phyloP scores from a whole-genome alignment of 2,113 vertebrate species.

The Saccopteryx leptura region DNA sequence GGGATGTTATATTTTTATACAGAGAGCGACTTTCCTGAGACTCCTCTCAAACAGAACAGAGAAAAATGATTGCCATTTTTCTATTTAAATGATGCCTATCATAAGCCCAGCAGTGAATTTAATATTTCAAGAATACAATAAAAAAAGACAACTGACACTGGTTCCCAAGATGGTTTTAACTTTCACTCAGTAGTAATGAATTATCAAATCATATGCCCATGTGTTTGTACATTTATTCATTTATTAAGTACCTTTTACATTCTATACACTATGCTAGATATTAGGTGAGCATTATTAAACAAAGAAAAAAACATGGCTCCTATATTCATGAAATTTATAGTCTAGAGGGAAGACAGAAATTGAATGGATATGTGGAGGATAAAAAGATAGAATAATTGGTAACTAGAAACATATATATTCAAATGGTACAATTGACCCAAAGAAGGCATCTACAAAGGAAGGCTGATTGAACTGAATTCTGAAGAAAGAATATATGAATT shows the following conservation, averaged over 20 bases:
- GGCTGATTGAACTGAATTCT: neutral
- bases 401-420: conserved; percentile 23
- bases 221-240: conserved; percentile 32
- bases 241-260: conserved; percentile 47
- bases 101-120: conserved; percentile 57
- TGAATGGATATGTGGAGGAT: neutral
- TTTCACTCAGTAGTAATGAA: conserved; percentile 57
- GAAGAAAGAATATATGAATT: neutral
- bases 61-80: conserved; percentile 67
- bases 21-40: conserved; percentile 15
- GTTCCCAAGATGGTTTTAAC: conserved; percentile 43
- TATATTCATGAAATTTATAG: neutral
- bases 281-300: neutral
- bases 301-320: neutral
- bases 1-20: conserved; percentile 26
- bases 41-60: conserved; percentile 38
- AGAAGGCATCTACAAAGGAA: neutral
- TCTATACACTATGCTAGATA: neutral
- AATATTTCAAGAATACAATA: conserved; percentile 58
- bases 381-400: neutral
- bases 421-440: neutral
- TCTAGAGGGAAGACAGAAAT: neutral
- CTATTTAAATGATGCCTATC: conserved; percentile 61
- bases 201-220: neutral
- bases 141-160: conserved; percentile 34